Evolutionary conservation across 2,888 invertebrate species (phyloP), one percentile per base, ranked within the genome.

Genomic region (Aphidius colemani): DNA sequence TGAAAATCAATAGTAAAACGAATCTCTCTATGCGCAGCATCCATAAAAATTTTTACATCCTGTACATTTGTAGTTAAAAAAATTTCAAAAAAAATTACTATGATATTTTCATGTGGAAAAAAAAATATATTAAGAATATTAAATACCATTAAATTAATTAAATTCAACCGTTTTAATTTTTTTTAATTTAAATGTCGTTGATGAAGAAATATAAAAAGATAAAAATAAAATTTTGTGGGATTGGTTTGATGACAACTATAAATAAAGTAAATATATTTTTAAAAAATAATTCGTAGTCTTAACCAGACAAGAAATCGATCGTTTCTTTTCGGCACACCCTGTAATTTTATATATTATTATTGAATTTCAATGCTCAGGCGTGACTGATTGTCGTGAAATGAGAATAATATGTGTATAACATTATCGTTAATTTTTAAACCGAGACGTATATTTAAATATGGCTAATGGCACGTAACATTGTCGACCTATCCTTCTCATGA

Each of bases 1-100:
- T 65, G 63, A 66, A 71, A 78, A 79, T 79, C 79, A 78, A 79
- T 79, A 79, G 76, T 78, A 78, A 78, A 78, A 74, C 73, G 73
- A 67, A 71, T 73, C 72, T 70, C 44, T 66, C 71, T 71, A 69
- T 73, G 74, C 74, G 70, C 78, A 78, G 79, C 78, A 78, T 77
- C 78, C 73, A 51, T 57, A 9, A 7, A 30, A 30, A 4, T 30
- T 30, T 30, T 30, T 18, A 18, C 30, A 30, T 30, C 2, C 13
- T 18, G 13, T 18, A n/a, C n/a, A n/a, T n/a, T n/a, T n/a, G n/a
- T n/a, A n/a, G n/a, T n/a, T n/a, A n/a, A n/a, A n/a, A n/a, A n/a
- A n/a, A 18, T 18, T 18, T 18, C 18, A 18, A 18, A 18, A 18
- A 3, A 18, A 30, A 30, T 30, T 30, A 30, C 30, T 30, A 30